phyloP scores from a whole-genome alignment of 2,113 vertebrate species.

The Galeopterus variegatus region DNA sequence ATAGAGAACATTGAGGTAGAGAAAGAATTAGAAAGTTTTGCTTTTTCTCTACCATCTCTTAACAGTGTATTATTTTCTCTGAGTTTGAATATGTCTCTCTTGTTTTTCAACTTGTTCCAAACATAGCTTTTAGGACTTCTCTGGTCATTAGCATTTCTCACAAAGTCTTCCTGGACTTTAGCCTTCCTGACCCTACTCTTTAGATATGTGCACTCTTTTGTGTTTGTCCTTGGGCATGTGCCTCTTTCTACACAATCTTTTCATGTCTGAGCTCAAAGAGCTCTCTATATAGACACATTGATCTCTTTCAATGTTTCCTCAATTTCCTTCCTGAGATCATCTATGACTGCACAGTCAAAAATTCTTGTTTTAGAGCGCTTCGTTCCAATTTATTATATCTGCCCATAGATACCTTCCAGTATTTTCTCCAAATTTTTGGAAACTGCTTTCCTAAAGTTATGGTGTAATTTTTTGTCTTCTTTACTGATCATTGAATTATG shows the following conservation, averaged over 20 bases:
- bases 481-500: not conserved
- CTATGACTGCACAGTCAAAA: not conserved
- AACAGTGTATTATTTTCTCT: not conserved
- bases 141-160: constrained; percentile 4
- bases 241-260: constrained; percentile 43
- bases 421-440: constrained; percentile 27
- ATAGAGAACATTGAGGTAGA: not conserved
- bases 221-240: constrained; percentile 30
- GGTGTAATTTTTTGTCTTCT: not conserved
- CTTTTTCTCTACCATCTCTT: not conserved
- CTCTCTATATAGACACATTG: constrained; percentile 17
- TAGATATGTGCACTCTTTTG: not conserved
- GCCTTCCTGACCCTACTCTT: constrained; percentile 39
- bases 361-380: not conserved
- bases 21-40: not conserved
- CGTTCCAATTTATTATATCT: constrained; percentile 43
- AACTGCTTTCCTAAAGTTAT: constrained; percentile 38
- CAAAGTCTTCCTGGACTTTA: constrained; percentile 35
- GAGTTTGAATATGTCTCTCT: constrained; percentile 13
- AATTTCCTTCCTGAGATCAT: constrained; percentile 16
- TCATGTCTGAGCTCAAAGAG: constrained; percentile 57
- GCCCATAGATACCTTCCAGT: not conserved
- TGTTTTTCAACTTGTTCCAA: constrained; percentile 38
- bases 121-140: not conserved
- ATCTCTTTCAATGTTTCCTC: constrained; percentile 49